Evolutionary conservation across 2,888 invertebrate genomes (phyloP).

Genomic region (Allacma fusca): DNA sequence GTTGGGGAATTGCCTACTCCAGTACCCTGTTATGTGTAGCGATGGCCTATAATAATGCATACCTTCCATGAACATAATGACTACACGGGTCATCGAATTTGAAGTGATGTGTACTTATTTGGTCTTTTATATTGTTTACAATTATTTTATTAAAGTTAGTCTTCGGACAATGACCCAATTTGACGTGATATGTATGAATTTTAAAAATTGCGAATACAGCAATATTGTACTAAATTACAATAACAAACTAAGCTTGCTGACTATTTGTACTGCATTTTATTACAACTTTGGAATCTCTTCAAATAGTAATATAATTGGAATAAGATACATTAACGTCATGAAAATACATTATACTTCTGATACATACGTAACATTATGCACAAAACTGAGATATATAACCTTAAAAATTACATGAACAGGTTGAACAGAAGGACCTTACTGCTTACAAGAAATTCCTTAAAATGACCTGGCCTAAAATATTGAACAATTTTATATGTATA

Average conservation of each 20-base stretch:
- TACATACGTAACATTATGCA: not conserved
- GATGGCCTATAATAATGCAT: not conserved
- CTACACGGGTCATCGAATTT: no score
- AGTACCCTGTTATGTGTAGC: slow-evolving; percentile 36
- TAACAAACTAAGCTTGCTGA: no score
- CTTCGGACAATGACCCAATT: no score
- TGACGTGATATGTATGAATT: no score
- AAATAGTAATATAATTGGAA: not conserved
- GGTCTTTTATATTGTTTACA: no score
- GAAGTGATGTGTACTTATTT: no score
- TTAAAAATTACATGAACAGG: not conserved
- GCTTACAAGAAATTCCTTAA: not conserved
- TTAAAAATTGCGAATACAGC: no score
- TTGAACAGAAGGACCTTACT: not conserved
- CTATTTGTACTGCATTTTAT: slow-evolving; percentile 18
- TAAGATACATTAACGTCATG: slow-evolving; percentile 6
- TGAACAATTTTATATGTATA: no score
- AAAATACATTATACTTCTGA: not conserved
- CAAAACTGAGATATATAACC: not conserved
- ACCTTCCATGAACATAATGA: no score
- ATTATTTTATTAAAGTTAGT: no score
- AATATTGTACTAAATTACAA: no score
- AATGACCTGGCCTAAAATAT: not conserved
- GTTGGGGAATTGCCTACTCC: slow-evolving; percentile 41
- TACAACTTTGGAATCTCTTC: slow-evolving; percentile 6